Evolutionary conservation across 2,888 invertebrate species (phyloP).

Genomic region (Tachina grossa): DNA sequence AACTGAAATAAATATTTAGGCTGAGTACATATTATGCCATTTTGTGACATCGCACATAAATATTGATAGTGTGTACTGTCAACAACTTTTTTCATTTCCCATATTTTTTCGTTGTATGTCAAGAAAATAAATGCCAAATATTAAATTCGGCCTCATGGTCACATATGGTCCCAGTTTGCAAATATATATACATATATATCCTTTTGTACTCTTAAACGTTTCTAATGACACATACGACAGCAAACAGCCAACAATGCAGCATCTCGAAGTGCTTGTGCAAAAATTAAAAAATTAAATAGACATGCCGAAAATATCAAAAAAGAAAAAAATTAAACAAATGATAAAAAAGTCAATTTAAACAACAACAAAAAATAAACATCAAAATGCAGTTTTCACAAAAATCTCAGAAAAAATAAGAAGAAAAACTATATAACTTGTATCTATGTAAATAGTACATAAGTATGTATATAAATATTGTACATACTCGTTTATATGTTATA

Average conservation of each 20-base stretch:
- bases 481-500: no score
- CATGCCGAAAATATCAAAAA: not conserved
- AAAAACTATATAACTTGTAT: not conserved
- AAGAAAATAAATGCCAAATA: no score
- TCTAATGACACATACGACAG: not conserved
- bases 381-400: not conserved
- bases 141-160: no score
- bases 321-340: not conserved
- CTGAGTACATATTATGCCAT: no score
- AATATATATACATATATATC: not conserved
- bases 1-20: no score
- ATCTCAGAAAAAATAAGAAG: not conserved
- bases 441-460: no score
- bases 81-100: no score
- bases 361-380: not conserved
- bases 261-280: not conserved
- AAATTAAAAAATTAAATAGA: slow-evolving; percentile 37
- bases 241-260: not conserved
- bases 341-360: not conserved
- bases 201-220: slow-evolving; percentile 1
- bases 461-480: no score
- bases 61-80: no score
- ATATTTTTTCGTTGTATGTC: no score
- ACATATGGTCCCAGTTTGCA: not conserved
- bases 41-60: no score